Percentiles rank a stretch among this genome's conserved stretches.
These are phyloP conservation scores for Yoshiicerus persimilis DNA, from an alignment of 1,140 invertebrate species.

Conservation along the genomic window DNA sequence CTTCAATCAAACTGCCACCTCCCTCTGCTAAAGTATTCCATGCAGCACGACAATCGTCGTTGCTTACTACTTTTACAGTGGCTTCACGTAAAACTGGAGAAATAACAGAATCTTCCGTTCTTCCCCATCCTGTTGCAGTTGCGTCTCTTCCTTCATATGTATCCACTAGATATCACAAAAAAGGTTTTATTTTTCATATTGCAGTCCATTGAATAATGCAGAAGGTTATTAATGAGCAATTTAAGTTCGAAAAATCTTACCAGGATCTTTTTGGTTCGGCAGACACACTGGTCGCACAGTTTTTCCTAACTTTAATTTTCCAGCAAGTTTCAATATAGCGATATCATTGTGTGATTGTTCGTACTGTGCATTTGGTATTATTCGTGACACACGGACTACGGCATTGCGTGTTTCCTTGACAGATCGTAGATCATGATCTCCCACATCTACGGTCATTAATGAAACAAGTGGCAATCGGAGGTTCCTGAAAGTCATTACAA, in stretches of 20 bases:
- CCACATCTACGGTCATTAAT: conserved; percentile 38
- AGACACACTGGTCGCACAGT: conserved; percentile 39
- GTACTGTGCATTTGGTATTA: conserved; percentile 37
- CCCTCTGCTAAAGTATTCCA: conserved; percentile 34
- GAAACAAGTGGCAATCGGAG: conserved; percentile 22
- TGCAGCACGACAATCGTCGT: conserved; percentile 7
- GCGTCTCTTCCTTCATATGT: conserved; percentile 19
- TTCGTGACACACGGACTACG: conserved; percentile 27
- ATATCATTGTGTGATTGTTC: conserved; percentile 30
- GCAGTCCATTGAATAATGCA: too few relatives aligned
- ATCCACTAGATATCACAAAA: not conserved
- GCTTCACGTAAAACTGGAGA: conserved; percentile 41
- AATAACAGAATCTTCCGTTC: conserved; percentile 33
- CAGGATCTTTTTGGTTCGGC: not conserved
- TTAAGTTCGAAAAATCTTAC: not conserved
- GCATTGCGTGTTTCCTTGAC: conserved; percentile 24
- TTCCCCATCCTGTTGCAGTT: conserved; percentile 43
- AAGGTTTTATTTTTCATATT: not conserved
- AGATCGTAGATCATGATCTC: conserved; percentile 42
- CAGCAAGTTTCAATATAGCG: conserved; percentile 35
- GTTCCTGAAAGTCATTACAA: not conserved
- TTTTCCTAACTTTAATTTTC: conserved; percentile 7
- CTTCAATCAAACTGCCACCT: conserved; percentile 30
- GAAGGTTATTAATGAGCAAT: too few relatives aligned
- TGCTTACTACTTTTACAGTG: conserved; percentile 8